These are phyloP conservation scores for Tachysurus vachellii DNA, from an alignment of 2,113 vertebrate genomes.

Conservation along the genomic window DNA sequence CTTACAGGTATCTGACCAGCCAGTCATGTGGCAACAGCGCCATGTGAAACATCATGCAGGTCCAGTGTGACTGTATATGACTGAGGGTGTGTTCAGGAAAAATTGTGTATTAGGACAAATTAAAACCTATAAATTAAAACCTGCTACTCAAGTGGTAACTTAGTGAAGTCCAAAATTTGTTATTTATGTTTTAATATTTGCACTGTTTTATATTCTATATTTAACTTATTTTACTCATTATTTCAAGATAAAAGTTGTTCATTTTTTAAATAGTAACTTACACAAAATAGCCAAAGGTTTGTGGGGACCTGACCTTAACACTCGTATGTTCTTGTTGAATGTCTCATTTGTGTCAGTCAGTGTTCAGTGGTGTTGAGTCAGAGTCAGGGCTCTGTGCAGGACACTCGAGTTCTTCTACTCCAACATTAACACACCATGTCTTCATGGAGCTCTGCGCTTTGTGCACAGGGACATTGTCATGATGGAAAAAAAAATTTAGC, in stretches of 20 bases:
- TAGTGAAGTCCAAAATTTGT: no score
- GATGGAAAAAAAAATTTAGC: background rate
- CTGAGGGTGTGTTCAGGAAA: background rate
- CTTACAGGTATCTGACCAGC: background rate
- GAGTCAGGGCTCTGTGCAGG: background rate
- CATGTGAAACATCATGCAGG: background rate
- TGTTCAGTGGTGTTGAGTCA: background rate
- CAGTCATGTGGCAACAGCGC: background rate
- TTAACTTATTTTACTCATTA: no score
- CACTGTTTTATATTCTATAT: no score
- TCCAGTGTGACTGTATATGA: background rate
- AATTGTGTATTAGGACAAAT: background rate
- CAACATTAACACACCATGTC: no score
- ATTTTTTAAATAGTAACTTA: no score
- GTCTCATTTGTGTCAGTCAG: no score
- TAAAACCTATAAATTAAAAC: background rate
- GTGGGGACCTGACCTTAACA: no score
- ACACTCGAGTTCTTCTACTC: background rate
- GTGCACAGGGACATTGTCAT: background rate
- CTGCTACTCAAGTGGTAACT: background rate
- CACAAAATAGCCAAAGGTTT: no score
- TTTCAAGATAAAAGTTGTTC: no score
- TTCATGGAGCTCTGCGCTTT: background rate
- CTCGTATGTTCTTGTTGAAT: no score
- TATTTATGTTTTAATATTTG: no score